Evolutionary conservation across 2,797 vertebrate species (phyloP).

Genomic region (Bradypodion ventrale): DNA sequence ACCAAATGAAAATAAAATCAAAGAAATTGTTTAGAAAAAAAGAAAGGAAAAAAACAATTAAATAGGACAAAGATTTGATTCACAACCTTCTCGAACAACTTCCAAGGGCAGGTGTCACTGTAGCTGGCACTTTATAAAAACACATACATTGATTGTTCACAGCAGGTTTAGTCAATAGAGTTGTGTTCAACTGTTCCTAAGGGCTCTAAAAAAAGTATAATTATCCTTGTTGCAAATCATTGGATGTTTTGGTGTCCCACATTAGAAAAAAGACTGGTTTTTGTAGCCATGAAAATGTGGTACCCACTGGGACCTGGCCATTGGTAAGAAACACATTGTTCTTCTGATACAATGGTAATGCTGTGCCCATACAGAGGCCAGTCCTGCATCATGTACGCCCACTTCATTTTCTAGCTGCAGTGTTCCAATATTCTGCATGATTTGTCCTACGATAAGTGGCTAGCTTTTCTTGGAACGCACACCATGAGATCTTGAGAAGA

Average conservation of each 20-base stretch:
- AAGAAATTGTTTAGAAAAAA: constrained; percentile 46
- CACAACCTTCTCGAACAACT: constrained; percentile 26
- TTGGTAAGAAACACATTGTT: not conserved
- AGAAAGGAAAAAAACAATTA: no score
- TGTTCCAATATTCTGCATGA: not conserved
- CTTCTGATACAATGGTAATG: not conserved
- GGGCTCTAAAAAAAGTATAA: no score
- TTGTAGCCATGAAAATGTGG: not conserved
- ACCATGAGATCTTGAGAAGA: not conserved
- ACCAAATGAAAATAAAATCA: constrained; percentile 60
- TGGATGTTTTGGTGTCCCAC: not conserved
- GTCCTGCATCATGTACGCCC: not conserved
- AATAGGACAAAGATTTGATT: constrained; percentile 15
- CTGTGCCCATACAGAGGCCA: not conserved
- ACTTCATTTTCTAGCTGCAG: not conserved
- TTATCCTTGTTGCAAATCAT: not conserved
- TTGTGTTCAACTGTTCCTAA: constrained; percentile 24
- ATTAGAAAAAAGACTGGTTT: not conserved
- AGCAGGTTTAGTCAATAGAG: constrained; percentile 8
- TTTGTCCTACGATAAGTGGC: not conserved
- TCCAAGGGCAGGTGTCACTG: constrained; percentile 1
- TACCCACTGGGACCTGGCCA: not conserved
- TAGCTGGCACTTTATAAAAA: constrained; percentile 29
- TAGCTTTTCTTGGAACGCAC: not conserved
- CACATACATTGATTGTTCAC: constrained; percentile 29